phyloP scores from a whole-genome alignment of 2,888 invertebrate species.

The Oeneis ivallda region DNA sequence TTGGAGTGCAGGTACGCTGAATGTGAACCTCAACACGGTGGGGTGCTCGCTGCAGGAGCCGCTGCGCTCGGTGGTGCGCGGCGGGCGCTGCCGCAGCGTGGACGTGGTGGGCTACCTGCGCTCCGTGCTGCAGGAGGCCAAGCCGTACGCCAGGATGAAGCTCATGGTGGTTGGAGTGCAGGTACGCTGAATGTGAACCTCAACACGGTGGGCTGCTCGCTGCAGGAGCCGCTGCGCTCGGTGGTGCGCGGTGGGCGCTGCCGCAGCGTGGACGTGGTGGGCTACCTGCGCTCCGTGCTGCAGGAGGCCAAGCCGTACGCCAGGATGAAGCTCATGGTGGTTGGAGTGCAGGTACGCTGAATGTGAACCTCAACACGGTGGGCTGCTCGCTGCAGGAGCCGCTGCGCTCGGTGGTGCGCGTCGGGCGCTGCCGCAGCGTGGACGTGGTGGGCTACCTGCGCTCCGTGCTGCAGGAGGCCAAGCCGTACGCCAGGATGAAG shows the following conservation, averaged over 20 bases:
- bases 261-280: conserved; percentile 97
- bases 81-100: conserved; percentile 96
- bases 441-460: conserved; percentile 96
- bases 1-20: conserved; percentile 90
- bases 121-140: conserved; percentile 91
- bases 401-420: conserved; percentile 92
- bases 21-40: conserved; percentile 96
- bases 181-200: conserved; percentile 91
- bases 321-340: conserved; percentile 97
- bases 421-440: conserved; percentile 96
- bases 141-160: conserved; percentile 96
- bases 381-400: conserved; percentile 95
- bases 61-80: conserved; percentile 92
- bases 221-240: conserved; percentile 92
- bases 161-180: conserved; percentile 97
- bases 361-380: conserved; percentile 96
- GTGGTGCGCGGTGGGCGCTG: conserved; percentile 96
- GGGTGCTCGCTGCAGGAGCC: conserved; percentile 95
- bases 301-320: conserved; percentile 97
- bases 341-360: conserved; percentile 90
- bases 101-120: conserved; percentile 96
- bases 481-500: conserved; percentile 96
- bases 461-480: conserved; percentile 91
- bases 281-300: conserved; percentile 91
- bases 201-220: conserved; percentile 93